Percentiles rank a stretch among this genome's conserved stretches.
These are phyloP conservation scores for Drosophila suboccidentalis DNA, from an alignment of 2,888 invertebrate genomes.

Conservation along the genomic window DNA sequence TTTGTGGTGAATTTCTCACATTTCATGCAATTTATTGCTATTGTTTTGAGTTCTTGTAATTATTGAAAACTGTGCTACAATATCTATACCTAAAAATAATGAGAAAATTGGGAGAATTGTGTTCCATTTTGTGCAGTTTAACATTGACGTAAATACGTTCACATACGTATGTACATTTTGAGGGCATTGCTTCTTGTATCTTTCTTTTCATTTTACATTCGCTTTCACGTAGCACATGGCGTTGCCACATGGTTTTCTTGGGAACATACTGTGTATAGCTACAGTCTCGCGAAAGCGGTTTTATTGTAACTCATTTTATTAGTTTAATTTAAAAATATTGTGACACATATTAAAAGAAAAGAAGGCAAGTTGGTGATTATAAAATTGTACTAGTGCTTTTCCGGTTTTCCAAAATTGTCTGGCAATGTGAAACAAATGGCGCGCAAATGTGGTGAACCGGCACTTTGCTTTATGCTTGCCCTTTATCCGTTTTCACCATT, in stretches of 20 bases:
- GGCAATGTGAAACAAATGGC: slow-evolving; percentile 67
- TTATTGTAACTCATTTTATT: slow-evolving; percentile 9
- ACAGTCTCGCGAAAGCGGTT: slow-evolving; percentile 45
- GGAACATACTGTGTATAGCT: slow-evolving; percentile 22
- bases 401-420: slow-evolving; percentile 18
- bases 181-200: slow-evolving; percentile 75
- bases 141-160: slow-evolving; percentile 24
- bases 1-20: slow-evolving; percentile 76
- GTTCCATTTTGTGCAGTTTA: slow-evolving; percentile 30
- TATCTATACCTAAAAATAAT: background rate
- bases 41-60: slow-evolving; percentile 46
- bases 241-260: slow-evolving; percentile 70
- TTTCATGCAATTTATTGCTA: slow-evolving; percentile 66
- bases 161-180: slow-evolving; percentile 44
- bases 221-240: slow-evolving; percentile 73
- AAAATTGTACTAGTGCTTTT: slow-evolving; percentile 3
- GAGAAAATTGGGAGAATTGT: slow-evolving; percentile 22
- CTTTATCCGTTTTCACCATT: slow-evolving; percentile 58
- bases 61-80: slow-evolving; percentile 11
- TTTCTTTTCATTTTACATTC: slow-evolving; percentile 69
- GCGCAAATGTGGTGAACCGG: slow-evolving; percentile 79
- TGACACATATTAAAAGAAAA: background rate
- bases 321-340: slow-evolving; percentile 9
- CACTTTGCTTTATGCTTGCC: slow-evolving; percentile 62
- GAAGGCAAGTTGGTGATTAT: background rate